phyloP scores from a whole-genome alignment of 1,140 invertebrate genomes.

The Brachionus paranguensis region DNA sequence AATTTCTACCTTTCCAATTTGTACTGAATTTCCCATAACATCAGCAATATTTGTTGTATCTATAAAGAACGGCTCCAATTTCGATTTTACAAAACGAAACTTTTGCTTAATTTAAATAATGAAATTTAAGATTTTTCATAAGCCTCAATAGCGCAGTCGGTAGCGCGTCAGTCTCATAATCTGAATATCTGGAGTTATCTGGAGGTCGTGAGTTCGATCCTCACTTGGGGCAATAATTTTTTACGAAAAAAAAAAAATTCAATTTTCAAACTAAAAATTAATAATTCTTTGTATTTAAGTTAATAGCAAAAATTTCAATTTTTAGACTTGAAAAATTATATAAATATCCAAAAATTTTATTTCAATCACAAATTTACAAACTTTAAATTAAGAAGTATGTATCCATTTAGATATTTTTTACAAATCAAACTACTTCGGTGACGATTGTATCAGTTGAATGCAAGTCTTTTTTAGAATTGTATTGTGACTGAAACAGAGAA shows the following conservation, averaged over 20 bases:
- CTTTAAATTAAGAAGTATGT: background rate
- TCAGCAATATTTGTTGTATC: no score
- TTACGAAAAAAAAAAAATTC: background rate
- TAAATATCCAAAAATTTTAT: background rate
- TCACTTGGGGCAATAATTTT: background rate
- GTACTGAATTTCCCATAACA: no score
- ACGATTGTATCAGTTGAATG: background rate
- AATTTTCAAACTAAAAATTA: background rate
- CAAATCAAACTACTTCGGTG: background rate
- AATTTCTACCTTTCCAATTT: no score
- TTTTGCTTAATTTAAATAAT: no score
- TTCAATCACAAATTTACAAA: background rate
- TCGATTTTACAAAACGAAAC: no score
- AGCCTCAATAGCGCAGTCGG: slow-evolving; percentile 25
- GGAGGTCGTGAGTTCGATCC: background rate
- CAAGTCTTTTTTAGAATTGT: background rate
- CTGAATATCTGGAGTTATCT: background rate
- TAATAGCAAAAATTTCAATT: background rate
- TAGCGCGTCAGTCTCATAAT: background rate
- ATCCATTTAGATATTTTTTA: background rate
- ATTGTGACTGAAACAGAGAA: background rate
- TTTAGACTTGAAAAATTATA: background rate
- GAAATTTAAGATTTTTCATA: no score
- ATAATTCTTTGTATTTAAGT: background rate
- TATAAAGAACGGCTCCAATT: no score